A percentile compares a stretch with the other conserved stretches of the same genome.
phyloP scores from a whole-genome alignment of 1,140 invertebrate species.

The Sitobion miscanthi region DNA sequence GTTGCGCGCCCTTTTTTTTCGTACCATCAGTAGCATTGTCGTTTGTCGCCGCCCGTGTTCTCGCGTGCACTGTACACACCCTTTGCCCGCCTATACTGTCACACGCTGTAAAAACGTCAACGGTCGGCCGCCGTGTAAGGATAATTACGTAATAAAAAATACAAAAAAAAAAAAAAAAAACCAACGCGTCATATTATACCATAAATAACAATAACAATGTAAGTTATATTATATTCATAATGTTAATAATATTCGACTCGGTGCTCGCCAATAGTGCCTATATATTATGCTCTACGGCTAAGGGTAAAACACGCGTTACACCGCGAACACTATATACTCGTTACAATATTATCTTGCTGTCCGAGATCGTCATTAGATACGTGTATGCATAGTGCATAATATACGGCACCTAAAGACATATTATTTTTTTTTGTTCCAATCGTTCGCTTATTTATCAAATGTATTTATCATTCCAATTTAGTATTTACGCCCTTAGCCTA shows the following conservation, averaged over 20 bases:
- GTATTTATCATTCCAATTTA: not conserved
- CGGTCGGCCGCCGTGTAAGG: not conserved
- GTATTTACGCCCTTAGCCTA: not conserved
- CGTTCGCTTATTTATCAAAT: not conserved
- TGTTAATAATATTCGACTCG: not conserved
- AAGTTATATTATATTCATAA: not conserved
- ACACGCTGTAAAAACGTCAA: slow-evolving; percentile 36
- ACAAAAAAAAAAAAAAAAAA: slow-evolving; percentile 13
- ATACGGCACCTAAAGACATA: not conserved
- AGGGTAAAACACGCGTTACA: not conserved
- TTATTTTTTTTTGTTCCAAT: not conserved
- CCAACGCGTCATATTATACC: not conserved
- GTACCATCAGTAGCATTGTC: not conserved
- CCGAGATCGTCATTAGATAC: not conserved
- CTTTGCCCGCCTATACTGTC: not conserved
- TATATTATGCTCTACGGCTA: too few relatives aligned
- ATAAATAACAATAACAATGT: slow-evolving; percentile 41
- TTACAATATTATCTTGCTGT: not conserved
- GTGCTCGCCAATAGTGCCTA: not conserved
- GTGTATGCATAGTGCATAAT: not conserved
- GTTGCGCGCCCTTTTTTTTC: slow-evolving; percentile 14
- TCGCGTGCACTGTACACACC: not conserved
- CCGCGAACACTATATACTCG: not conserved
- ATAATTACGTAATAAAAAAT: slow-evolving; percentile 45
- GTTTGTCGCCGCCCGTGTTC: slow-evolving; percentile 26